Base-by-base conservation (phyloP, 1,140 invertebrate genomes). In the Drosophila albomicans region DNA sequence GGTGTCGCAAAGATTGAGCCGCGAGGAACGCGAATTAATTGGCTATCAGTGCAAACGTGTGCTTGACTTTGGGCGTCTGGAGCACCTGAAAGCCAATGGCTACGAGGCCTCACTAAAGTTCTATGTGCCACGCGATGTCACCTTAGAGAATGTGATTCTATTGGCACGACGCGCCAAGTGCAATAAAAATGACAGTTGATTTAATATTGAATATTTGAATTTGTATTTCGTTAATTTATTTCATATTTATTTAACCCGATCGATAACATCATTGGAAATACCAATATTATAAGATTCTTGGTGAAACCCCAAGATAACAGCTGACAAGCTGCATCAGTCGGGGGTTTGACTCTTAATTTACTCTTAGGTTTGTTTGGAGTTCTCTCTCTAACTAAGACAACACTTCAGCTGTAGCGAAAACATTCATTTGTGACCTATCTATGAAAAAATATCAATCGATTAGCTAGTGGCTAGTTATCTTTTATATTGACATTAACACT, bases 131-230 rank as follows among this genome's bases (percentile, higher is more conserved):
- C 77, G 91, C 4, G 90, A 93, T 32, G 92, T 96, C 2, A 96
- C 97, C 0, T 93, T 95, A 10, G 97, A 98, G 93, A 98, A 98
- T 93, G 94, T 96, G 52, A 96, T 96, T 78, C 94, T 97, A 28
- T 87, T 97, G 16, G 96, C 91, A 20, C 51, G 48, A 11, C 73
- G 62, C 35, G 52, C 54, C 5, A 49, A 79, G 51, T 57, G 35
- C 41, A 71, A 77, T 75, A 64, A 48, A 43, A 67, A 52, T 58
- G n/a, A 41, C 2, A 78, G 43, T 28, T 81, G 5, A 86, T 35
- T 11, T 11, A 41, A 32, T 38, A 11, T 38, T 38, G 35, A 11
- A 11, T 38, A 38, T 38, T 10, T 10, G 1, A 25, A 43, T 10
- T n/a, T 6, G 13, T 11, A n/a, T 35, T 16, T 62, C 7, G 6